Base-by-base conservation (phyloP, 2,797 vertebrate species). In the Halcyon chelicuti region DNA sequence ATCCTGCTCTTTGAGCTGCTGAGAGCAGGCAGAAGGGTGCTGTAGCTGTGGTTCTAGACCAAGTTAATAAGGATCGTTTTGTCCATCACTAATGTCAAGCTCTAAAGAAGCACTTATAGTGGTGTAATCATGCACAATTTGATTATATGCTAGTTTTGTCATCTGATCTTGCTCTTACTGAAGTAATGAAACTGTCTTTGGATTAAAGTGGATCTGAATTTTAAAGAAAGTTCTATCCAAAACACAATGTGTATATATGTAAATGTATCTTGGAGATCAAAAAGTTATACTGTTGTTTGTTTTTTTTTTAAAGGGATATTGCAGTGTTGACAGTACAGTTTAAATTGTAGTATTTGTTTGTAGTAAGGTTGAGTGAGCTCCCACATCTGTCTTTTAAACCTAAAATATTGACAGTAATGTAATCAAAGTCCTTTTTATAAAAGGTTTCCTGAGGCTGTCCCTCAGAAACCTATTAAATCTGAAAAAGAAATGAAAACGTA, bases 381-480 rank as follows among this genome's bases (percentile, higher is more conserved):
- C 79, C 35, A 46, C 33, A 33, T 72, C 86, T 96, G 33, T 75
- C 57, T 94, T 91, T 83, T 84, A 94, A 89, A 94, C n/a, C 67
- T 92, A 88, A 96, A 95, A 94, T 79, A 92, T 88, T 96, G 93
- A 93, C 83, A 94, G 84, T 93, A 88, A 91, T 85, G 66, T 90
- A 95, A 92, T 96, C 77, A 86, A 96, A 97, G 63, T 79, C 75
- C 60, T 88, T 90, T 77, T 88, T 62, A 62, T 66, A 88, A 80
- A 65, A 49, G 33, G 61, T 75, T 96, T 97, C 74, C 73, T 26
- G 63, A 91, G 74, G 84, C 75, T 74, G 52, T 91, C 89, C 87
- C 86, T 94, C 80, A 79, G 96, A 97, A 97, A 94, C 84, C 76
- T 93, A 94, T 95, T 94, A 96, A 93, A 93, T 94, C 78, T 91